Evolutionary conservation across 2,888 invertebrate genomes (phyloP).

Genomic region (Lypha dubia): DNA sequence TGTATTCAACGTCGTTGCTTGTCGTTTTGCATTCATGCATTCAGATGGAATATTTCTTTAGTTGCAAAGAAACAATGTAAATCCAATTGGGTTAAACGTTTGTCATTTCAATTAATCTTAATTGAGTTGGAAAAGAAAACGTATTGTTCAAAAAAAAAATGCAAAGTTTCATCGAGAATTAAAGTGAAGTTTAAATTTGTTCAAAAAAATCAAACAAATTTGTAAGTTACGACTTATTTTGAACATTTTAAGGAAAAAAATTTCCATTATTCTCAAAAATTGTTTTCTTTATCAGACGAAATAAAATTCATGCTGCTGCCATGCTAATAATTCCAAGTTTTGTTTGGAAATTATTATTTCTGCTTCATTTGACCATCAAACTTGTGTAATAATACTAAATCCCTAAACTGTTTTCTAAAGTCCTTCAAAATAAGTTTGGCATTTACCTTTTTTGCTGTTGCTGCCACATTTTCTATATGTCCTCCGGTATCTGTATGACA

Average conservation of each 20-base stretch:
- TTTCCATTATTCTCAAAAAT: neutral
- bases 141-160: neutral
- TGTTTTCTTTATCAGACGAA: neutral
- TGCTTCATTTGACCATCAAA: slow-evolving; percentile 38
- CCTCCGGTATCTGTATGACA: slow-evolving; percentile 47
- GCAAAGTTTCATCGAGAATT: neutral
- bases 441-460: slow-evolving; percentile 11
- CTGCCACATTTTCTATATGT: neutral
- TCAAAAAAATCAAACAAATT: neutral
- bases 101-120: slow-evolving; percentile 38
- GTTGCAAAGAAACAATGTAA: slow-evolving; percentile 2
- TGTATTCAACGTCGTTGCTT: slow-evolving; percentile 14
- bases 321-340: neutral
- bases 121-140: slow-evolving; percentile 20
- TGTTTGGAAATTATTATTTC: slow-evolving; percentile 29
- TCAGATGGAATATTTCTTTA: slow-evolving; percentile 5
- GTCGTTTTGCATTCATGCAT: slow-evolving; percentile 2
- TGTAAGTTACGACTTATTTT: neutral
- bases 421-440: slow-evolving; percentile 42
- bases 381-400: slow-evolving; percentile 36
- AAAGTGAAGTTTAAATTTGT: neutral
- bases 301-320: neutral
- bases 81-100: slow-evolving; percentile 38
- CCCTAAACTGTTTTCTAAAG: slow-evolving; percentile 46
- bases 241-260: neutral